A percentile compares a stretch with the other conserved stretches of the same genome.
These are phyloP conservation scores for Embiotoca jacksoni DNA, from an alignment of 2,113 vertebrate genomes.

Conservation along the genomic window DNA sequence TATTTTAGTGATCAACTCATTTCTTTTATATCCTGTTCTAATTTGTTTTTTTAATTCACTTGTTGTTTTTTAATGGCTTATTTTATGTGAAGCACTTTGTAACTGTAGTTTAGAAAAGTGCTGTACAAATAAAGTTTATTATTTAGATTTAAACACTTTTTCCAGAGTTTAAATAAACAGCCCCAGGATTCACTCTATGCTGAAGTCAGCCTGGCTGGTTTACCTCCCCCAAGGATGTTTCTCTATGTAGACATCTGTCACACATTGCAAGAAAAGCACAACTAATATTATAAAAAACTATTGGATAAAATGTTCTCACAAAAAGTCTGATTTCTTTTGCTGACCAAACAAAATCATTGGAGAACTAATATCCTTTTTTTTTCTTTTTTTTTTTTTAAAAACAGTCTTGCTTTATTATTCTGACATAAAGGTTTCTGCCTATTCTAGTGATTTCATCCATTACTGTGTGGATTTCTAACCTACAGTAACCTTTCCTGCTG, in stretches of 20 bases:
- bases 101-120: too few relatives aligned
- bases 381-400: not conserved
- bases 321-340: not conserved
- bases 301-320: not conserved
- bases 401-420: not conserved
- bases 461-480: constrained; percentile 39
- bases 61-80: too few relatives aligned
- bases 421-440: not conserved
- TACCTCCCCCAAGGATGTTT: not conserved
- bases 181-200: not conserved
- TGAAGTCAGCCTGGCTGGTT: not conserved
- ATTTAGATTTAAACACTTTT: not conserved
- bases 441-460: not conserved
- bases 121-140: too few relatives aligned
- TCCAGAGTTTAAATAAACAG: not conserved
- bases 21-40: too few relatives aligned
- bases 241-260: not conserved
- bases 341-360: not conserved
- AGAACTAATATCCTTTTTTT: not conserved
- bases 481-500: constrained; percentile 58
- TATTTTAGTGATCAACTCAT: too few relatives aligned
- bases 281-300: not conserved
- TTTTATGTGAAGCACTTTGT: too few relatives aligned
- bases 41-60: too few relatives aligned
- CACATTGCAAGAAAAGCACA: not conserved